Evolutionary conservation across 2,797 vertebrate genomes (phyloP), one percentile per base, ranked within the genome.

Genomic region (Betta splendens): DNA sequence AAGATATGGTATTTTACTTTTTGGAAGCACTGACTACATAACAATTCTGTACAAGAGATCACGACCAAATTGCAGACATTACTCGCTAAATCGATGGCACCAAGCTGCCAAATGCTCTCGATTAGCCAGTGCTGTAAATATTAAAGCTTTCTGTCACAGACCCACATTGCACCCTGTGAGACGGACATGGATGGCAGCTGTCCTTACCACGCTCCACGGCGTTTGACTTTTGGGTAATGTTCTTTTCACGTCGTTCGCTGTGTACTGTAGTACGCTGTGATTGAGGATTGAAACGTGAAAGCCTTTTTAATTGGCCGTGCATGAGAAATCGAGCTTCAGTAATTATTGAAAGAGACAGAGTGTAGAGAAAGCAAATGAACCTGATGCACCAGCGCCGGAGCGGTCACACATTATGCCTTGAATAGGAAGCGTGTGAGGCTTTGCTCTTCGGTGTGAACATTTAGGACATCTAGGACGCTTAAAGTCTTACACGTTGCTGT

Each of bases 291-390:
- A 80, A 75, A 65, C 50, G 39, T 63, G 75, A 84, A 81, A 79
- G 79, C 77, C 75, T 89, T 85, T 76, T 85, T 65, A 85, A 81
- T 72, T 72, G 65, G 46, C 58, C 42, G 33, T 78, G 70, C 80
- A 43, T 32, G 64, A 79, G 62, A 70, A 72, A 69, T 56, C n/a
- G 22, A 73, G 70, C 75, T 70, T 80, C 60, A 75, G 84, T 86
- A 85, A 81, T 85, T 81, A 85, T 81, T 85, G 77, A 86, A 79
- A 56, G 55, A 80, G 73, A 64, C 64, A 15, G 56, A 48, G 51
- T 67, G 67, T 36, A 58, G 78, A 75, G 59, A 55, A 59, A 66
- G 73, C 67, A 76, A 80, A 76, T 55, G 69, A 69, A 72, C 70
- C 69, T 63, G 65, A 72, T 69, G 72, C 69, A 44, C 68, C 40